Conservation (phyloP, 1,140 invertebrate genomes). For the Himalopsyche phryganea region DNA sequence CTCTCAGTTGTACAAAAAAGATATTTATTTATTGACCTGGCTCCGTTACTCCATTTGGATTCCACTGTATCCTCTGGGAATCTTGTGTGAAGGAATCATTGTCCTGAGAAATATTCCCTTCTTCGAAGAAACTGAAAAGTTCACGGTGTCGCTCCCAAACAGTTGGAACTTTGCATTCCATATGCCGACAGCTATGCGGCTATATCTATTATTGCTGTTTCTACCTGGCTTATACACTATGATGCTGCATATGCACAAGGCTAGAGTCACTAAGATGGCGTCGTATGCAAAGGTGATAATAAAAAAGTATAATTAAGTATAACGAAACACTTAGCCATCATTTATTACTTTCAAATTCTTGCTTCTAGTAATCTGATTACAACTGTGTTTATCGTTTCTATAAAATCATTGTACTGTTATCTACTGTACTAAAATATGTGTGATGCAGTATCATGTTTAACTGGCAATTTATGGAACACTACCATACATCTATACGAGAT, state of each 20-base stretch:
- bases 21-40: conserved; percentile 83
- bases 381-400: too few species aligned
- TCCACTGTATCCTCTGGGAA: conserved; percentile 84
- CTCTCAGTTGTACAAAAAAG: conserved; percentile 69
- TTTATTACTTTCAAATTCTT: background rate
- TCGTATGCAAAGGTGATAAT: conserved; percentile 23
- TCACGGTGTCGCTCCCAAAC: conserved; percentile 78
- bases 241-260: conserved; percentile 76
- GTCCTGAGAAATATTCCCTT: conserved; percentile 81
- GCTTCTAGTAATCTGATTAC: background rate
- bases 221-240: conserved; percentile 71
- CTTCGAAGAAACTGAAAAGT: conserved; percentile 80
- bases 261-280: conserved; percentile 60
- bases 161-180: conserved; percentile 82
- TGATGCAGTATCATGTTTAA: too few species aligned
- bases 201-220: conserved; percentile 74
- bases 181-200: conserved; percentile 72
- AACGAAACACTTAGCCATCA: background rate
- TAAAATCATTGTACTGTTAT: too few species aligned
- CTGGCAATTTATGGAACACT: too few species aligned
- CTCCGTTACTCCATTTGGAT: conserved; percentile 91
- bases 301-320: conserved; percentile 8
- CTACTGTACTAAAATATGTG: too few species aligned
- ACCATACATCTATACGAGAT: too few species aligned
- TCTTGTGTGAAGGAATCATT: conserved; percentile 81